Evolutionary conservation across 2,797 vertebrate species (phyloP).

Genomic region (Peromyscus melanophrys): DNA sequence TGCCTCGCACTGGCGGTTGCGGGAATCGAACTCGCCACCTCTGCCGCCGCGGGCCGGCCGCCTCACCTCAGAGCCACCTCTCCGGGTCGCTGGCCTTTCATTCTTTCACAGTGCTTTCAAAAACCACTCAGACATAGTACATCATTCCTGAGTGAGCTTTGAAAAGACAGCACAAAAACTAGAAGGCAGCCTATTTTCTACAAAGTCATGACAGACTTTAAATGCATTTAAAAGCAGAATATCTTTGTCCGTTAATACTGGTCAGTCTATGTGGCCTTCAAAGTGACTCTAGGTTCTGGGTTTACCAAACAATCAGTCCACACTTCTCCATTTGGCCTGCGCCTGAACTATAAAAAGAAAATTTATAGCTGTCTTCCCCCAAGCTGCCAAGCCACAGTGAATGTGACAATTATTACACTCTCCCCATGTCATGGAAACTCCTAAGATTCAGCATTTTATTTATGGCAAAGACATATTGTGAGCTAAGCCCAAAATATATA

Average conservation of each 20-base stretch:
- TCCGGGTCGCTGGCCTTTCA: too few relatives aligned
- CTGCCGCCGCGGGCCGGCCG: too few relatives aligned
- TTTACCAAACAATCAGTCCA: conserved; percentile 22
- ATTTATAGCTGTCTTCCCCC: conserved; percentile 30
- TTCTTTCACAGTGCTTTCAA: conserved; percentile 51
- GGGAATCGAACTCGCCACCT: too few relatives aligned
- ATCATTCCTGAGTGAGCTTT: conserved; percentile 55
- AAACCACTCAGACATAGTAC: conserved; percentile 37
- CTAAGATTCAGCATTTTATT: conserved; percentile 52
- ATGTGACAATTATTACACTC: conserved; percentile 45
- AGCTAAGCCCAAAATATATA: conserved; percentile 52
- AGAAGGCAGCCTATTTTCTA: conserved; percentile 44
- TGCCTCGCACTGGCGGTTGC: too few relatives aligned
- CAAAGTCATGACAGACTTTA: conserved; percentile 37
- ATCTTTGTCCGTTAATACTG: conserved; percentile 37
- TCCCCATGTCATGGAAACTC: conserved; percentile 11
- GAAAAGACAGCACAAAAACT: conserved; percentile 35
- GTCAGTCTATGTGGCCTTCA: conserved; percentile 25
- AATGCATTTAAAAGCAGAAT: conserved; percentile 55
- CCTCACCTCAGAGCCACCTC: too few relatives aligned
- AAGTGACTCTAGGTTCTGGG: conserved; percentile 47
- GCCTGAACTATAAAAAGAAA: conserved; percentile 68
- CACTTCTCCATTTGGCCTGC: conserved; percentile 53
- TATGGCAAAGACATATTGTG: conserved; percentile 49
- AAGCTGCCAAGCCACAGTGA: conserved; percentile 54